Percentiles rank a stretch among this genome's conserved stretches.
Evolutionary conservation across 2,888 invertebrate genomes (phyloP).

Genomic region (Acleris laterana): DNA sequence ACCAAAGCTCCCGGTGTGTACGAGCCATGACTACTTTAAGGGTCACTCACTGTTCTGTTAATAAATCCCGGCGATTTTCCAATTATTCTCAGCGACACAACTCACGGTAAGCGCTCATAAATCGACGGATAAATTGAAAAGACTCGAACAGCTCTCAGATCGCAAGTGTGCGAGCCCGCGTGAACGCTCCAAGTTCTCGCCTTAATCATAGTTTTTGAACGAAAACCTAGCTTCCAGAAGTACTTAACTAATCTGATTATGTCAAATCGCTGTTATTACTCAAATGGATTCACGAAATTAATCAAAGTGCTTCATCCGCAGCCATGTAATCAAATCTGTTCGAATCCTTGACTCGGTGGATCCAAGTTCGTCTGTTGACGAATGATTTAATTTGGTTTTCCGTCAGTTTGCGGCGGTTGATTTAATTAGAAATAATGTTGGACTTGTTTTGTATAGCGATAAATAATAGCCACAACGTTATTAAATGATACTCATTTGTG

Average conservation of each 20-base stretch:
- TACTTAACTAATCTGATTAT: conserved; percentile 36
- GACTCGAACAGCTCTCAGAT: background rate
- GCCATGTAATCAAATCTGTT: conserved; percentile 9
- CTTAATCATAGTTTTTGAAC: background rate
- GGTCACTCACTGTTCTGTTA: background rate
- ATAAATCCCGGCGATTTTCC: conserved; percentile 26
- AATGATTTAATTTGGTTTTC: conserved; percentile 7
- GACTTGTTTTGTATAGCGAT: too few species aligned
- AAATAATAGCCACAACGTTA: too few species aligned
- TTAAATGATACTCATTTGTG: too few species aligned
- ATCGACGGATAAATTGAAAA: conserved; percentile 25
- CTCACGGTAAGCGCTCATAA: conserved; percentile 24
- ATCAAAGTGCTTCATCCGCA: conserved; percentile 5
- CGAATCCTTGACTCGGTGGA: conserved; percentile 4
- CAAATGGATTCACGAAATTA: conserved; percentile 12
- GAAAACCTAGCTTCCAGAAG: background rate
- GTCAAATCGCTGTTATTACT: conserved; percentile 52
- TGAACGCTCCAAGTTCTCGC: background rate
- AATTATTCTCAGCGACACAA: conserved; percentile 28
- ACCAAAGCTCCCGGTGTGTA: background rate
- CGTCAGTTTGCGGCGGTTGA: background rate
- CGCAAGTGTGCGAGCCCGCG: background rate
- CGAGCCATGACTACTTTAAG: background rate
- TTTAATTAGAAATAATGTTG: too few species aligned
- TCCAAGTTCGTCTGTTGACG: conserved; percentile 2